Base-by-base conservation (phyloP, 2,797 vertebrate genomes). In the Platyrinchus mystaceus region DNA sequence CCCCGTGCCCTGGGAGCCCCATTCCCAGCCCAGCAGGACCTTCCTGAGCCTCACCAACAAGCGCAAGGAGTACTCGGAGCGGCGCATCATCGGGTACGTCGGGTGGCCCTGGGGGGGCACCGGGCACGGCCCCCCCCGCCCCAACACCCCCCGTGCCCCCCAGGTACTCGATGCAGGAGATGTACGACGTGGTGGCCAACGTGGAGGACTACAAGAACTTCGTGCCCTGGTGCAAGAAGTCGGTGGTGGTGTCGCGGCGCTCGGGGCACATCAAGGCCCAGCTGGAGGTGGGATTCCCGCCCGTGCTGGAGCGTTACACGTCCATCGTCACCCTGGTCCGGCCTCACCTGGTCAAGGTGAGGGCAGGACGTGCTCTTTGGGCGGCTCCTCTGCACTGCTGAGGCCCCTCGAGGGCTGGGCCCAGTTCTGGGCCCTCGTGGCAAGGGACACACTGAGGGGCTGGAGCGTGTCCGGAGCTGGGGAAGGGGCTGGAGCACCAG, bases 141-240 rank as follows among this genome's bases (percentile, higher is more conserved):
- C 36, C 52, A 8, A 13, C 16, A 1, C 46, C 15, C 1, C 2
- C 22, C 9, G 7, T 4, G 32, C 24, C 32, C 55, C 59, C 6
- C 84, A 99, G 99, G 91, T 99, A 97, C 95, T 99, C 99, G n/a
- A 99, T 99, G 99, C 99, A 98, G 97, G 99, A 99, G 96, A 99
- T 99, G 99, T 99, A 98, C 18, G 98, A 99, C 7, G 99, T 99
- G 55, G 99, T 99, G 63, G 97, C 99, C 97, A 99, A 99, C 21
- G 99, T 99, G 67, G 99, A 99, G 32, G 99, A 99, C 13, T 99
- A 99, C 97, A 99, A 99, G 76, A 96, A 97, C 92, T 99, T 99
- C 81, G 99, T 99, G 86, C 99, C 99, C 7, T 99, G 99, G 99
- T 99, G 99, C 97, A 99, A 99, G 97, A 99, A 98, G 95, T 99